Conservation (phyloP, 1,140 invertebrate species). For the Portunus trituberculatus region DNA sequence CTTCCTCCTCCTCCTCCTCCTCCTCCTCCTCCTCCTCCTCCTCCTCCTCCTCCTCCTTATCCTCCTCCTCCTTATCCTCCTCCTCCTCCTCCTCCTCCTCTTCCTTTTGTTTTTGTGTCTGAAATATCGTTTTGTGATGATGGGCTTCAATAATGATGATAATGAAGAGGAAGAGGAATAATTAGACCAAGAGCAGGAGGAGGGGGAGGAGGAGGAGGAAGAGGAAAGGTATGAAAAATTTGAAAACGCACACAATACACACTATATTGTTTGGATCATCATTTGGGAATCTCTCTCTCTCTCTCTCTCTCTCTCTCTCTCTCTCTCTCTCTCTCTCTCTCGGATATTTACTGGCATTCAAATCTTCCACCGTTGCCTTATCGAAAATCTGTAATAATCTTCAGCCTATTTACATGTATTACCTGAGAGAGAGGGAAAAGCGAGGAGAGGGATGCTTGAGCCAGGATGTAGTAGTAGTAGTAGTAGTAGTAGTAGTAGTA, state of each 20-base stretch:
- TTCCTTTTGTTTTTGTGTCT: too few relatives aligned
- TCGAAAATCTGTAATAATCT: conserved; percentile 24
- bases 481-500: neutral
- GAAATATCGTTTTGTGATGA: too few relatives aligned
- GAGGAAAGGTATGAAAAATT: too few relatives aligned
- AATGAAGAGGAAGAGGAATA: too few relatives aligned
- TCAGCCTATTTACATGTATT: neutral
- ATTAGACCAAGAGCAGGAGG: too few relatives aligned
- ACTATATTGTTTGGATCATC: neutral
- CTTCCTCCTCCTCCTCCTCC: neutral
- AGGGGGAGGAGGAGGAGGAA: too few relatives aligned
- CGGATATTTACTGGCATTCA: neutral
- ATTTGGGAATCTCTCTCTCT: neutral
- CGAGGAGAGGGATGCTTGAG: neutral
- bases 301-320: too few relatives aligned
- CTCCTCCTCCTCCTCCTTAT: neutral
- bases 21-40: neutral
- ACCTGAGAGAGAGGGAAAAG: neutral
- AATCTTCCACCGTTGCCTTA: neutral
- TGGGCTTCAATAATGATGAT: too few relatives aligned
- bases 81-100: too few relatives aligned
- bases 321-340: too few relatives aligned
- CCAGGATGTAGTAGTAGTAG: neutral
- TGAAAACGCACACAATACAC: neutral
- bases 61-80: too few relatives aligned